Conservation (phyloP, 1,140 invertebrate species). For the Diuraphis noxia region DNA sequence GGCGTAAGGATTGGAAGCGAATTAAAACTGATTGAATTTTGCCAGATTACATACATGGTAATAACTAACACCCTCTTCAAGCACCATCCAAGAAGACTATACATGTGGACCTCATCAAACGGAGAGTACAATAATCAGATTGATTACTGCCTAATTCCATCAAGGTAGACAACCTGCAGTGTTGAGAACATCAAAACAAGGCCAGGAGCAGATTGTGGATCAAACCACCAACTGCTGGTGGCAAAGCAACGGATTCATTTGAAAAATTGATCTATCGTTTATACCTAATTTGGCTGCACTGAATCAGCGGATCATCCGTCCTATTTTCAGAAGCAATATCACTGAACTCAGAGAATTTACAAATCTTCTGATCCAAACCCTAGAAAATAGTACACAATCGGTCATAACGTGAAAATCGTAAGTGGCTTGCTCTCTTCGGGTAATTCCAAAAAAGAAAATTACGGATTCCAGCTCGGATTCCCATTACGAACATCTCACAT, state of each 20-base stretch:
- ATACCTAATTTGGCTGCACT: neutral
- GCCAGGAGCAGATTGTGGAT: conserved; percentile 55
- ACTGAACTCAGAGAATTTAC: neutral
- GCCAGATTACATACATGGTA: too few species aligned
- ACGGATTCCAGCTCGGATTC: too few species aligned
- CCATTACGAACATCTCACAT: too few species aligned
- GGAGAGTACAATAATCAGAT: conserved; percentile 56
- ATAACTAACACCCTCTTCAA: neutral
- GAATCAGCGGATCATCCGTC: too few species aligned
- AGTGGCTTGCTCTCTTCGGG: too few species aligned
- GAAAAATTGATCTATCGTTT: neutral
- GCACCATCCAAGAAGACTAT: conserved; percentile 51
- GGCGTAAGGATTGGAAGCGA: too few species aligned
- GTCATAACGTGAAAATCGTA: too few species aligned
- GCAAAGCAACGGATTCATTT: conserved; percentile 32
- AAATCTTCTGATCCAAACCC: neutral
- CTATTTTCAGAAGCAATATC: too few species aligned
- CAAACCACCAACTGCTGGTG: conserved; percentile 53
- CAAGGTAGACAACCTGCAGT: conserved; percentile 31
- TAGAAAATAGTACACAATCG: too few species aligned
- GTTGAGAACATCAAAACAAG: conserved; percentile 54
- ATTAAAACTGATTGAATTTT: too few species aligned
- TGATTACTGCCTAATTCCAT: conserved; percentile 55
- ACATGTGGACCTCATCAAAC: conserved; percentile 57
- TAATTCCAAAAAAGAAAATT: too few species aligned